Percentiles rank a stretch among this genome's conserved stretches.
Evolutionary conservation across 2,888 invertebrate species (phyloP).

Genomic region (Yponomeuta plumbellus): DNA sequence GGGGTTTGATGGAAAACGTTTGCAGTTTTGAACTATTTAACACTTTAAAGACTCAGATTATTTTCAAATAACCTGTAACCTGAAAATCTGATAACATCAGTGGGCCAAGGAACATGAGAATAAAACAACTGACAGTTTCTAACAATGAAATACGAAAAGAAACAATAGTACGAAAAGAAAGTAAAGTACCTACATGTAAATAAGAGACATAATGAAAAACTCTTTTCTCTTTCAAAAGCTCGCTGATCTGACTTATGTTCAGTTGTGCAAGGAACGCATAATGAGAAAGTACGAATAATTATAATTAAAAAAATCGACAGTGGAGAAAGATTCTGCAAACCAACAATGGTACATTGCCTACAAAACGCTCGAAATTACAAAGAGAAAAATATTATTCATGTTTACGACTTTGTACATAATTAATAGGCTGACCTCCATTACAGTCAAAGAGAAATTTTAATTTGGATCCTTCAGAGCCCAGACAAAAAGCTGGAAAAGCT

Average conservation of each 20-base stretch:
- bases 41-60: no score
- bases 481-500: not conserved
- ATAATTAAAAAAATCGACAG: not conserved
- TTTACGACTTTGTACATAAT: constrained; percentile 18
- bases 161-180: no score
- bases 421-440: constrained; percentile 15
- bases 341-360: not conserved
- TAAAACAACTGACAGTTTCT: no score
- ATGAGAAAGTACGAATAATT: not conserved
- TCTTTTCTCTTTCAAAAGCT: constrained; percentile 18
- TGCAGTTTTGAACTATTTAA: no score
- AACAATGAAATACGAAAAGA: no score
- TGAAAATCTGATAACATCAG: no score
- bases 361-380: constrained; percentile 17
- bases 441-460: constrained; percentile 20
- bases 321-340: not conserved
- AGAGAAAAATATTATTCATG: not conserved
- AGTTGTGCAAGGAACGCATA: not conserved
- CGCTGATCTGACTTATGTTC: constrained; percentile 19
- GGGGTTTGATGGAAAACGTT: not conserved
- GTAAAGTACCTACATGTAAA: no score
- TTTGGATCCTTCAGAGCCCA: constrained; percentile 8
- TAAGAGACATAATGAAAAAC: no score
- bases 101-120: no score
- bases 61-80: no score